Evolutionary conservation across 2,797 vertebrate genomes (phyloP).

Genomic region (Platyrinchus mystaceus): DNA sequence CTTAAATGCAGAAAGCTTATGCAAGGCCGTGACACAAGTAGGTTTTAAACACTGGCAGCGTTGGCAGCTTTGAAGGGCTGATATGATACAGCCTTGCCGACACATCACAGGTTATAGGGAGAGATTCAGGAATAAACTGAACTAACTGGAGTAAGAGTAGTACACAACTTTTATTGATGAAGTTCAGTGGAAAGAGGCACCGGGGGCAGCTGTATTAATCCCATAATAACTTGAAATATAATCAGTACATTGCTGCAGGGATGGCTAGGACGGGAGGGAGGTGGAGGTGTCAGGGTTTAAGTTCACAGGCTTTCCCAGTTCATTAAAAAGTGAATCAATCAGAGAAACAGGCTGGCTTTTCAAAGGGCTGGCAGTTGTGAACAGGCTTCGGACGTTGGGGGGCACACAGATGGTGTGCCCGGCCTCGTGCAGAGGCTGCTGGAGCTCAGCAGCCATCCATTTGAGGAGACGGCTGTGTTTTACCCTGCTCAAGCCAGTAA

Average conservation of each 20-base stretch:
- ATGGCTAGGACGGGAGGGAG: conserved; percentile 33
- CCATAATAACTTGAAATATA: conserved; percentile 61
- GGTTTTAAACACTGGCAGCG: conserved; percentile 19
- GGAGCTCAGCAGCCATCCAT: conserved; percentile 44
- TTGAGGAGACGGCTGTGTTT: conserved; percentile 36
- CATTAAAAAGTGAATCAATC: conserved; percentile 70
- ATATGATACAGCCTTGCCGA: conserved; percentile 13
- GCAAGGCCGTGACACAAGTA: conserved; percentile 26
- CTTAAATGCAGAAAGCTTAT: conserved; percentile 48
- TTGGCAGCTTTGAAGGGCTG: conserved; percentile 57
- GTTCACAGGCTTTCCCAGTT: conserved; percentile 70
- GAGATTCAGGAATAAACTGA: conserved; percentile 27
- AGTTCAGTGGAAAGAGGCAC: conserved; percentile 46
- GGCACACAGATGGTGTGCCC: conserved; percentile 46
- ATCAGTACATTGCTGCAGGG: conserved; percentile 41
- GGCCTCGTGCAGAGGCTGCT: neutral
- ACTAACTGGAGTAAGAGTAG: conserved; percentile 34
- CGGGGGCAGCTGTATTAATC: conserved; percentile 60
- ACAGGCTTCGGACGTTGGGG: conserved; percentile 33
- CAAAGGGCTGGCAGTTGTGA: conserved; percentile 63
- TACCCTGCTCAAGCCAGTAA: conserved; percentile 53
- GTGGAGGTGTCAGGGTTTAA: conserved; percentile 48
- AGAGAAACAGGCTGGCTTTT: conserved; percentile 68
- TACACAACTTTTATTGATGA: conserved; percentile 60
- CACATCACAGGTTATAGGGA: conserved; percentile 13